Percentiles rank a stretch among this genome's conserved stretches.
Evolutionary conservation across 2,888 invertebrate species (phyloP).

Genomic region (Notodonta dromedarius): DNA sequence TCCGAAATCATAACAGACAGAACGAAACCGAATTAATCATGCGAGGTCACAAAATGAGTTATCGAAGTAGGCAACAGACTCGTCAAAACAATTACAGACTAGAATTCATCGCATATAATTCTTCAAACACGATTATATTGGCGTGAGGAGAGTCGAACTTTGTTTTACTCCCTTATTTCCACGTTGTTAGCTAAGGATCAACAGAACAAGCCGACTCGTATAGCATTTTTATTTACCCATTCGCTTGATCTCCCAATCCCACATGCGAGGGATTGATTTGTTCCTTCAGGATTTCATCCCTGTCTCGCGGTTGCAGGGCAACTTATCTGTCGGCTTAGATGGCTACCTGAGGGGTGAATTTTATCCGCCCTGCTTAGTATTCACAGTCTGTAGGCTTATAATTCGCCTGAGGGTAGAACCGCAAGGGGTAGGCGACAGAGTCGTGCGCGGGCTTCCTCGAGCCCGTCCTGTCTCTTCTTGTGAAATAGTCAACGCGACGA

Average conservation of each 20-base stretch:
- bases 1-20: too few species aligned
- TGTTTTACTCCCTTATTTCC: constrained; percentile 51
- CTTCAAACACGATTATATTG: constrained; percentile 2
- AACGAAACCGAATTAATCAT: too few species aligned
- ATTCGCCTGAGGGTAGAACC: constrained; percentile 71
- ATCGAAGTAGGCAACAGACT: background rate
- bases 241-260: constrained; percentile 64
- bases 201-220: constrained; percentile 56
- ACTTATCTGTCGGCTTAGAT: constrained; percentile 76
- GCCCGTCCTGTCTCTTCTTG: constrained; percentile 55
- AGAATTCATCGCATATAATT: background rate
- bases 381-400: constrained; percentile 72
- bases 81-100: background rate
- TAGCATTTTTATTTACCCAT: constrained; percentile 65
- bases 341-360: constrained; percentile 76
- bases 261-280: constrained; percentile 69
- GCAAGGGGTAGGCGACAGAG: constrained; percentile 61
- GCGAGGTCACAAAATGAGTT: too few species aligned
- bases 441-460: constrained; percentile 56
- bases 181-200: constrained; percentile 68
- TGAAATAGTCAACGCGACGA: constrained; percentile 52
- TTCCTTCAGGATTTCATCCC: constrained; percentile 66
- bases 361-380: constrained; percentile 75
- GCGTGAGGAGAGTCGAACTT: constrained; percentile 27
- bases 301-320: constrained; percentile 58